Evolutionary conservation across 2,888 invertebrate genomes (phyloP), one percentile per base, ranked within the genome.

Genomic region (Hanleya hanleyi): DNA sequence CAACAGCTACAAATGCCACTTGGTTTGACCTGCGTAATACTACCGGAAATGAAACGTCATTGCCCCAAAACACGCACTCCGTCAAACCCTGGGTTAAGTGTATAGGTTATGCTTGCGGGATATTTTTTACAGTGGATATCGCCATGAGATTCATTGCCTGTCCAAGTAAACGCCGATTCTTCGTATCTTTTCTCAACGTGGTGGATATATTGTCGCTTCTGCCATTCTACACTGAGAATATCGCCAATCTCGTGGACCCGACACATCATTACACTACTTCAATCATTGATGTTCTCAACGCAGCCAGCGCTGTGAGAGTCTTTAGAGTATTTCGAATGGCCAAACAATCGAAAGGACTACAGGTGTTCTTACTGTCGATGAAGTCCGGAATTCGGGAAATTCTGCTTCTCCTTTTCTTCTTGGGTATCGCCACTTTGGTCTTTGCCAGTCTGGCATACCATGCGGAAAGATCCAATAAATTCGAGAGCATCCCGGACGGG

Each of bases 361-460:
- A 84, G 9, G 86, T 88, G 71, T 69, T 87, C 12, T 64, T 84
- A 22, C 83, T 83, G 64, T 83, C 87, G 4, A 75, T 87, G 22
- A 81, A 81, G 47, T 81, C 83, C 18, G 84, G 85, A 51, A 66
- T 78, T 18, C 78, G 73, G 33, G 87, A 87, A 51, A 77, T 86
- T 26, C 61, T 83, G 36, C 77, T 86, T 6, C 83, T 86, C 74
- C 69, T 79, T 18, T 74, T 86, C 71, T 83, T 85, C 70, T 79
- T 87, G 1, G 51, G 81, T 49, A 78, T 86, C 49, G 83, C 82
- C 7, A 83, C 83, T 74, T 73, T 86, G 22, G 68, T 87, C 6
- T 88, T 87, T 75, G 79, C 84, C 18, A 79, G 86, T 0, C 76
- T 85, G 37, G 81, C 81, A 1, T 88, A 80, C 75, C 84, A 83